phyloP scores from a whole-genome alignment of 2,797 vertebrate species.

The Hippocampus kuda region DNA sequence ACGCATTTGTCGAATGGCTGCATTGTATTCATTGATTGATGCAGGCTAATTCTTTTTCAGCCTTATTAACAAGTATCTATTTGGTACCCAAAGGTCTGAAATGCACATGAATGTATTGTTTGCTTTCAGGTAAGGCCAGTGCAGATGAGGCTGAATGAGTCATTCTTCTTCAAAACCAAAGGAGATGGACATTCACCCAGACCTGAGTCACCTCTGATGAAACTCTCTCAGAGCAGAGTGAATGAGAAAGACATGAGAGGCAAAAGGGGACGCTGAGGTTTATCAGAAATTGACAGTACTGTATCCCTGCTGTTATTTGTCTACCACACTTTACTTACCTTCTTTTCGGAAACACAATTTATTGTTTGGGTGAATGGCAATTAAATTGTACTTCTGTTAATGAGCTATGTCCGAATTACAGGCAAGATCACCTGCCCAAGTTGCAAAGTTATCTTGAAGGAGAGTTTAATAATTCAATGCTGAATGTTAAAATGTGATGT shows the following conservation, averaged over 20 bases:
- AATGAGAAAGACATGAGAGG: constrained; percentile 26
- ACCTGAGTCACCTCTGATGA: constrained; percentile 63
- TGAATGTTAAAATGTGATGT: not conserved
- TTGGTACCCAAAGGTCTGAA: not conserved
- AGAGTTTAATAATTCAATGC: not conserved
- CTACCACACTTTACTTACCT: not conserved
- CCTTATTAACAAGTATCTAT: no score
- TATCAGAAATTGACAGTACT: not conserved
- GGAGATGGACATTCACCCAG: constrained; percentile 47
- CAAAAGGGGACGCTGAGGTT: not conserved
- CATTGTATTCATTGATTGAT: no score
- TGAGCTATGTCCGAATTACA: not conserved
- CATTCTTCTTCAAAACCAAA: constrained; percentile 70
- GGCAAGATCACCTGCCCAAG: not conserved
- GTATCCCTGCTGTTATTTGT: not conserved
- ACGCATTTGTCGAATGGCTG: no score
- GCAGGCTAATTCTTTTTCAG: no score
- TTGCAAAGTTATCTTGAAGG: not conserved
- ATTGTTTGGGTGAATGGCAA: not conserved
- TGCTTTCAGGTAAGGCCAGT: constrained; percentile 51
- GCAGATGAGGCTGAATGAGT: constrained; percentile 69
- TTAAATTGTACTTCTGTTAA: not conserved
- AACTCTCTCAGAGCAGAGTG: constrained; percentile 35
- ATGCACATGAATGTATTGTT: not conserved
- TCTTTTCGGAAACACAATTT: not conserved